Conservation (phyloP, 2,797 vertebrate species). For the Ispidina lecontei region DNA sequence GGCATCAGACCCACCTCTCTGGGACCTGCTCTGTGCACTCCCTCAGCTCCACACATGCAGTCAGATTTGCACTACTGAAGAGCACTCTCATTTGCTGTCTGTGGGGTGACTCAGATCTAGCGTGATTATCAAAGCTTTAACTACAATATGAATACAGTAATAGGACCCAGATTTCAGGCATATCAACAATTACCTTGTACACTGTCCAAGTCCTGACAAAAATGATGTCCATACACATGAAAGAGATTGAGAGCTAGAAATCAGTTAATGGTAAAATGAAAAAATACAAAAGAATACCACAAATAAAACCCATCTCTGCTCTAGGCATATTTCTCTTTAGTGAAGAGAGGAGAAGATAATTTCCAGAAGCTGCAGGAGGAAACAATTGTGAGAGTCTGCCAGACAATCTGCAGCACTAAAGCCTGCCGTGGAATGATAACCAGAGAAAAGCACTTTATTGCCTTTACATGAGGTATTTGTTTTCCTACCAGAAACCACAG, state of each 20-base stretch:
- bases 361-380: constrained; percentile 65
- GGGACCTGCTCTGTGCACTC: background rate
- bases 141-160: background rate
- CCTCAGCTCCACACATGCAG: background rate
- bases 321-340: constrained; percentile 35
- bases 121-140: background rate
- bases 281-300: constrained; percentile 21
- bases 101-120: background rate
- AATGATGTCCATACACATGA: background rate
- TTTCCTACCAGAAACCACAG: constrained; percentile 26
- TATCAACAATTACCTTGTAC: background rate
- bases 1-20: background rate
- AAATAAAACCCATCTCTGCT: constrained; percentile 43
- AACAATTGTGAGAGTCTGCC: constrained; percentile 41
- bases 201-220: background rate
- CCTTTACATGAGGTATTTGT: constrained; percentile 22
- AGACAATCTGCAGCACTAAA: constrained; percentile 44
- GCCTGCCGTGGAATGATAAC: constrained; percentile 55
- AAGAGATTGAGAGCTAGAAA: background rate
- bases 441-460: constrained; percentile 39
- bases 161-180: background rate
- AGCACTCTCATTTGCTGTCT: background rate
- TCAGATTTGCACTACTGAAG: background rate
- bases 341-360: constrained; percentile 31
- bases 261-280: constrained; percentile 6